phyloP scores from a whole-genome alignment of 2,113 vertebrate species.

The Oreochromis spilurus region DNA sequence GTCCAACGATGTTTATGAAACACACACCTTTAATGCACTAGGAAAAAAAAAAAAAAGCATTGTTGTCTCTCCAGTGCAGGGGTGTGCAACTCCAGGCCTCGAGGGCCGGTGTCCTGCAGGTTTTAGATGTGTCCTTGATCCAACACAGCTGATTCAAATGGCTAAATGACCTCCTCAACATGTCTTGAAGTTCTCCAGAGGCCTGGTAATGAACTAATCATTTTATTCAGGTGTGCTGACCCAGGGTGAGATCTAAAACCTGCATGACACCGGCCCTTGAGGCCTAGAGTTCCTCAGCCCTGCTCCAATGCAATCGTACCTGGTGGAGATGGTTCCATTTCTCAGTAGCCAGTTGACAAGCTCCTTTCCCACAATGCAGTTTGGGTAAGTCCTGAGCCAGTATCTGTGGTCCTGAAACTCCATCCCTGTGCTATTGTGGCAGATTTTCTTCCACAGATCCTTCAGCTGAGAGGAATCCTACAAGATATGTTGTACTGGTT shows the following conservation, averaged over 20 bases:
- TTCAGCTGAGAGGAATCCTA: constrained; percentile 96
- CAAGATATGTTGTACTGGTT: background rate
- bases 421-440: constrained; percentile 94
- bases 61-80: background rate
- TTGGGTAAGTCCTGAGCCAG: constrained; percentile 95
- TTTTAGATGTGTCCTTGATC: background rate
- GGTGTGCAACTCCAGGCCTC: background rate
- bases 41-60: background rate
- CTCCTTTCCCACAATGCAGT: constrained; percentile 98
- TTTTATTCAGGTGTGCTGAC: background rate
- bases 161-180: background rate
- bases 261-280: background rate
- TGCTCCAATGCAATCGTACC: constrained; percentile 57
- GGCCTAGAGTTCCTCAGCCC: background rate
- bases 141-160: background rate
- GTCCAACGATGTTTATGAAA: background rate
- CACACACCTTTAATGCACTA: background rate
- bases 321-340: constrained; percentile 91
- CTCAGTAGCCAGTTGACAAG: constrained; percentile 96
- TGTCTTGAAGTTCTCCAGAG: background rate
- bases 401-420: constrained; percentile 99
- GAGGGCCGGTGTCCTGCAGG: background rate
- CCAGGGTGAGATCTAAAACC: background rate
- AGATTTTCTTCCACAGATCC: constrained; percentile 97
- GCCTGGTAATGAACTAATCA: background rate